Evolutionary conservation across 2,113 vertebrate genomes (phyloP), one percentile per base, ranked within the genome.

Genomic region (Echinops telfairi): DNA sequence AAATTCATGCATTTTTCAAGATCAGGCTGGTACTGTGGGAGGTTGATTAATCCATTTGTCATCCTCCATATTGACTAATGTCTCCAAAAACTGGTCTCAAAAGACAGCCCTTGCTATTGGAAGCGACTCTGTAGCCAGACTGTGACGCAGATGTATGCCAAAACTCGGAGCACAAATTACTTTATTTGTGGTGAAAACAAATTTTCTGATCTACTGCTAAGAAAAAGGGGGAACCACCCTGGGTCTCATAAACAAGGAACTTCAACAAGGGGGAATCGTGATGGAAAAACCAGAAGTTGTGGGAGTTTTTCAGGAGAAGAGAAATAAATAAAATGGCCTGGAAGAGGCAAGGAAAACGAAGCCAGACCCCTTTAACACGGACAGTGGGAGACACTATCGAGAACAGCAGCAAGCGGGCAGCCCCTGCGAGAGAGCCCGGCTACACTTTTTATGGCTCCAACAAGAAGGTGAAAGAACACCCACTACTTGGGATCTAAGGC

Each of bases 21-120:
- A 92, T 86, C 86, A 97, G 4, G 0, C 38, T 75, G 79, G 25
- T 84, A 91, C 31, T 94, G 92, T 92, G 94, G 83, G 83, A 92
- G 20, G 62, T 68, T 97, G 96, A 98, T 97, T 95, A 98, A 98
- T 97, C 93, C 9, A 86, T 96, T 97, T 98, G 96, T 97, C 97
- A 97, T 96, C 92, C 93, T 71, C 76, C 81, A 78, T 96, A 96
- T 97, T 98, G 96, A 95, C 88, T 79, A 29, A 66, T 92, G 95
- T 91, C 84, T 91, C 73, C 64, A 77, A 87, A 83, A 73, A 92
- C 57, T 33, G 43, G 19, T 90, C 95, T 95, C 88, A 86, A 88
- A 80, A 93, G 93, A 79, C 58, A 57, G 31, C 33, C 17, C 19
- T 4, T 73, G 38, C 29, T 91, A 71, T 86, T 36, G 25, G 31